Evolutionary conservation across 2,888 invertebrate genomes (phyloP).

Genomic region (Pachymerium ferrugineum): DNA sequence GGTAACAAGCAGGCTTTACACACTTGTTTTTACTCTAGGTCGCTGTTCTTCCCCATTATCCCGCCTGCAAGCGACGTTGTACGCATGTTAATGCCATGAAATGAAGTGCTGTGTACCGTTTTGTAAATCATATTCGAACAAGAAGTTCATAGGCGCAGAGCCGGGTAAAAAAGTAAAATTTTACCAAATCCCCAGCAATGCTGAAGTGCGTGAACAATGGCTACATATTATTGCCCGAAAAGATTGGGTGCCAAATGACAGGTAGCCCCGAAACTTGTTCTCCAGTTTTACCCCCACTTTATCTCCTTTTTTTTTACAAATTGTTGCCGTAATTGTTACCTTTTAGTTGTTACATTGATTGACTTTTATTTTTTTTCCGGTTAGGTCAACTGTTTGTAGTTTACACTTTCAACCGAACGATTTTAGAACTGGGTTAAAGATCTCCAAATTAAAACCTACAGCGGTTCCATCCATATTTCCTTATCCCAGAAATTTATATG

Average conservation of each 20-base stretch:
- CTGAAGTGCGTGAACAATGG: background rate
- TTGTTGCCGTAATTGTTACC: too few relatives aligned
- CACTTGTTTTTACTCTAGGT: too few relatives aligned
- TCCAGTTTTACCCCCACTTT: too few relatives aligned
- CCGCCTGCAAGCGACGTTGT: too few relatives aligned
- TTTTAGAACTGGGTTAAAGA: background rate
- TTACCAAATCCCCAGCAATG: slow-evolving; percentile 3
- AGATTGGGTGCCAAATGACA: background rate
- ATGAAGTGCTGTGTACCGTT: background rate
- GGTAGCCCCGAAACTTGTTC: too few relatives aligned
- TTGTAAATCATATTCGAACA: background rate
- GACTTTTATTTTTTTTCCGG: background rate
- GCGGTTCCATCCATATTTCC: background rate
- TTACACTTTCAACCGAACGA: slow-evolving; percentile 9
- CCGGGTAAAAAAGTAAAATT: background rate
- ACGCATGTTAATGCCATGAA: background rate
- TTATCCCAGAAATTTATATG: background rate
- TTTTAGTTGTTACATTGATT: background rate
- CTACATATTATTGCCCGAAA: background rate
- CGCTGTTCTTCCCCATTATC: too few relatives aligned
- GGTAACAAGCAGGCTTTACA: too few relatives aligned
- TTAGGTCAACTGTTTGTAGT: background rate
- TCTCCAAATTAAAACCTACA: background rate
- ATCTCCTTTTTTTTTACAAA: too few relatives aligned
- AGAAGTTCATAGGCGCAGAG: background rate